Evolutionary conservation across 2,888 invertebrate genomes (phyloP).

Genomic region (Cistogaster globosa): DNA sequence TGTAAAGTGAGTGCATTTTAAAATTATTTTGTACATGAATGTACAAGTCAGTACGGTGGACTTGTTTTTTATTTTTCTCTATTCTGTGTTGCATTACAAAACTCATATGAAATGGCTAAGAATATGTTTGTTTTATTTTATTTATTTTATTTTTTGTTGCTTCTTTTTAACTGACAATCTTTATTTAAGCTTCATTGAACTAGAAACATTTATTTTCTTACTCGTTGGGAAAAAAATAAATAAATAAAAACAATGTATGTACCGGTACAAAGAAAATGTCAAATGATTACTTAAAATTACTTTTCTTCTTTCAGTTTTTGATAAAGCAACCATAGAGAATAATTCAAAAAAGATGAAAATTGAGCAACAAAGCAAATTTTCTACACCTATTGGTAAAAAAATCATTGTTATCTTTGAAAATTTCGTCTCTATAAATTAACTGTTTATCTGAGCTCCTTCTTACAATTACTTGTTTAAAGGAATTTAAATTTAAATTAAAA

Average conservation of each 20-base stretch:
- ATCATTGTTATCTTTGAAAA: too few relatives aligned
- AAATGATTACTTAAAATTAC: too few relatives aligned
- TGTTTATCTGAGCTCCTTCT: too few relatives aligned
- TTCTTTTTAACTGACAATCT: conserved; percentile 66
- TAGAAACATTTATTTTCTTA: conserved; percentile 56
- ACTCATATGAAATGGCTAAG: conserved; percentile 50
- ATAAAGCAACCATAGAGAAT: too few relatives aligned
- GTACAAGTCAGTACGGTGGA: conserved; percentile 38
- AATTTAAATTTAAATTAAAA: too few relatives aligned
- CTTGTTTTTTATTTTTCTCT: conserved; percentile 5
- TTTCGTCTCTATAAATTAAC: too few relatives aligned
- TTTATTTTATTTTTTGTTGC: conserved; percentile 18
- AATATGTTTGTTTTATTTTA: conserved; percentile 10
- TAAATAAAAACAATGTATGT: conserved; percentile 7
- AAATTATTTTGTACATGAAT: conserved; percentile 59
- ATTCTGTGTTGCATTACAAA: conserved; percentile 30
- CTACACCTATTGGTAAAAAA: too few relatives aligned
- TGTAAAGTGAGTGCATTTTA: conserved; percentile 66
- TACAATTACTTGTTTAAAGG: too few relatives aligned
- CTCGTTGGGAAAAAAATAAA: conserved; percentile 28
- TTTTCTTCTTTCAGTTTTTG: too few relatives aligned
- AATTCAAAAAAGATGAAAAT: too few relatives aligned
- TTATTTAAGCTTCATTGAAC: conserved; percentile 68
- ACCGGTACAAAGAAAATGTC: conserved; percentile 13
- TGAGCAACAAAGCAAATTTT: too few relatives aligned